Evolutionary conservation across 2,797 vertebrate species (phyloP), one percentile per base, ranked within the genome.

Genomic region (Parotocinclus haroldoi): DNA sequence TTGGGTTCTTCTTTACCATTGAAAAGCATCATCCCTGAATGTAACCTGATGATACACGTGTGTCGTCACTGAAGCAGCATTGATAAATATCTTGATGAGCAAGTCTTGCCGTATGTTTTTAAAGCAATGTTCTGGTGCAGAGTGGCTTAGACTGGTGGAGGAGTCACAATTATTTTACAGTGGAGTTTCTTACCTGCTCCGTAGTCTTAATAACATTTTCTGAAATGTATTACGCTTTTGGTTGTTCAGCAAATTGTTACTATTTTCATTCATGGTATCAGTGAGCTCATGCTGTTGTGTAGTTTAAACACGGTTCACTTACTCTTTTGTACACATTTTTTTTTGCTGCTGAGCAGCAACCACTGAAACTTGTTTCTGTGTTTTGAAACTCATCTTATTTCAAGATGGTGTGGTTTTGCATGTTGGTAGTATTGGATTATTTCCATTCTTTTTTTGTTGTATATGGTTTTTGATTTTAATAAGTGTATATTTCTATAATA

Each of bases 261-360:
- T n/a, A n/a, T 58, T 38, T 45, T 54, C 4, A 6, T 54, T 55
- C 50, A 39, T 55, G 5, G 19, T 39, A 50, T 63, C 11, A 40
- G 19, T 36, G 11, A 19, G 13, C 36, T 52, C 37, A 27, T 42
- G 27, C 27, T 58, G 44, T 48, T 56, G 52, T 17, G 39, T 13
- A 38, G 50, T 58, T 66, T 71, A 3, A 37, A 44, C 17, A 42
- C 10, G 14, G 40, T 58, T 69, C 39, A 60, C 55, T 46, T 37
- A 45, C 51, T 55, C 2, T 54, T 63, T 61, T 55, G 16, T 64
- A 73, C 14, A 61, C 18, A 46, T 19, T 53, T 57, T 44, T n/a
- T 17, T 42, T 50, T 54, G 48, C 14, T 62, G 51, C 49, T 71
- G 36, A 63, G 60, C 48, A 64, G 55, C 50, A 67, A 19, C 44